Percentiles rank a stretch among this genome's conserved stretches.
phyloP scores from a whole-genome alignment of 2,888 invertebrate genomes.

The Cantharis rufa region DNA sequence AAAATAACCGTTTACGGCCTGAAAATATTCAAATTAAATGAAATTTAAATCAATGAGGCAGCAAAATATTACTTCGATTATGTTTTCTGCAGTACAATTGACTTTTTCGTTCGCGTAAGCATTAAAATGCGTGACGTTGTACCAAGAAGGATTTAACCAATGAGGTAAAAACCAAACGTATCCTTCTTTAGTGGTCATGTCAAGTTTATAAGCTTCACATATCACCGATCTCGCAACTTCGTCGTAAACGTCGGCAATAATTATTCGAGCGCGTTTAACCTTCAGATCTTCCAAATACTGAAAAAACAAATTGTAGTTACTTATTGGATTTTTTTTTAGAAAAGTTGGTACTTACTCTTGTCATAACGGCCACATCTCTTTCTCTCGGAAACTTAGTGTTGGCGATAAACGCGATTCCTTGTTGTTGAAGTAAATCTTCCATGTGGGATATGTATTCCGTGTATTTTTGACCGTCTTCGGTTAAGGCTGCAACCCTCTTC shows the following conservation, averaged over 20 bases:
- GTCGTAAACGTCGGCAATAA: slow-evolving; percentile 80
- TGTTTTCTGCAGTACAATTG: slow-evolving; percentile 65
- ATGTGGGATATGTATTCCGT: slow-evolving; percentile 76
- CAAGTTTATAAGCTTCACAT: slow-evolving; percentile 76
- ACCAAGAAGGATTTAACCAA: slow-evolving; percentile 70
- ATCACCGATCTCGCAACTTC: slow-evolving; percentile 74
- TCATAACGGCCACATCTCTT: slow-evolving; percentile 60
- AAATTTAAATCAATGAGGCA: background rate
- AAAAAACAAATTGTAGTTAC: slow-evolving; percentile 36
- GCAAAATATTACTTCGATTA: slow-evolving; percentile 57
- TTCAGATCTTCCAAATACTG: slow-evolving; percentile 70
- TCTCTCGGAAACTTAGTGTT: slow-evolving; percentile 72
- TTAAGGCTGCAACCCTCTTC: slow-evolving; percentile 74
- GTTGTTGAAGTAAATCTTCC: slow-evolving; percentile 66
- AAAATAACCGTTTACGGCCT: slow-evolving; percentile 75
- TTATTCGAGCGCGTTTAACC: slow-evolving; percentile 69
- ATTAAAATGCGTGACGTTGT: slow-evolving; percentile 62
- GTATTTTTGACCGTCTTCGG: slow-evolving; percentile 79
- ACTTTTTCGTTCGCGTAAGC: slow-evolving; percentile 49
- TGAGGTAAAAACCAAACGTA: slow-evolving; percentile 87
- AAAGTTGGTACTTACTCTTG: slow-evolving; percentile 57
- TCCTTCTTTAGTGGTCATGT: slow-evolving; percentile 72
- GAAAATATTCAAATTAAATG: slow-evolving; percentile 20
- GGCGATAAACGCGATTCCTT: slow-evolving; percentile 67
- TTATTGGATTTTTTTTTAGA: background rate